Percentiles rank a stretch among this genome's conserved stretches.
Evolutionary conservation across 2,888 invertebrate genomes (phyloP).

Genomic region (Ctena decussata): DNA sequence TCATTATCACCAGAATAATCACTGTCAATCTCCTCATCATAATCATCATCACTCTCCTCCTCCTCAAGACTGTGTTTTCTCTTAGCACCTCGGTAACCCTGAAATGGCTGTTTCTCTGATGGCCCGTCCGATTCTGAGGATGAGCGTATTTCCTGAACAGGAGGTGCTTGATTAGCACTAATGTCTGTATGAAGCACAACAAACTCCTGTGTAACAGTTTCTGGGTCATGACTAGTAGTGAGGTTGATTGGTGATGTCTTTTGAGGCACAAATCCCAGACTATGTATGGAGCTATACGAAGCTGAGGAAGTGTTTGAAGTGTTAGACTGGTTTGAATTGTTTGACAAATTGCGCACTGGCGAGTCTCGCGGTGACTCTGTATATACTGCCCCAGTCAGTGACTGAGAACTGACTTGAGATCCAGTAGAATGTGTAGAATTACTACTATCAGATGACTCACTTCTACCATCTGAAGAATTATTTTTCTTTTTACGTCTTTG

Average conservation of each 20-base stretch:
- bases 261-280: constrained; percentile 81
- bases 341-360: constrained; percentile 76
- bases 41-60: constrained; percentile 49
- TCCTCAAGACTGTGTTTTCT: constrained; percentile 69
- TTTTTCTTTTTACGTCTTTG: constrained; percentile 89
- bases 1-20: constrained; percentile 37
- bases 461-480: constrained; percentile 78
- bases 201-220: constrained; percentile 35
- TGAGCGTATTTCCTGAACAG: constrained; percentile 54
- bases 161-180: constrained; percentile 6
- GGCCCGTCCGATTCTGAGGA: constrained; percentile 66
- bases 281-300: constrained; percentile 75
- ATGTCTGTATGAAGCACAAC: constrained; percentile 30
- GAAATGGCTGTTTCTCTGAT: constrained; percentile 52
- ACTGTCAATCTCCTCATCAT: constrained; percentile 36
- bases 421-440: constrained; percentile 69
- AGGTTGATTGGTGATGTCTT: constrained; percentile 48
- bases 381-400: constrained; percentile 16
- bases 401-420: constrained; percentile 60
- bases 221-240: constrained; percentile 51
- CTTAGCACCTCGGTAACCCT: constrained; percentile 58
- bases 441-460: constrained; percentile 83
- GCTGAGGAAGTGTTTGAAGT: constrained; percentile 76
- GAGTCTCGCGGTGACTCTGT: constrained; percentile 54
- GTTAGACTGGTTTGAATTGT: constrained; percentile 69